Conservation (phyloP, 2,113 vertebrate genomes). For the Microtus ochrogaster region DNA sequence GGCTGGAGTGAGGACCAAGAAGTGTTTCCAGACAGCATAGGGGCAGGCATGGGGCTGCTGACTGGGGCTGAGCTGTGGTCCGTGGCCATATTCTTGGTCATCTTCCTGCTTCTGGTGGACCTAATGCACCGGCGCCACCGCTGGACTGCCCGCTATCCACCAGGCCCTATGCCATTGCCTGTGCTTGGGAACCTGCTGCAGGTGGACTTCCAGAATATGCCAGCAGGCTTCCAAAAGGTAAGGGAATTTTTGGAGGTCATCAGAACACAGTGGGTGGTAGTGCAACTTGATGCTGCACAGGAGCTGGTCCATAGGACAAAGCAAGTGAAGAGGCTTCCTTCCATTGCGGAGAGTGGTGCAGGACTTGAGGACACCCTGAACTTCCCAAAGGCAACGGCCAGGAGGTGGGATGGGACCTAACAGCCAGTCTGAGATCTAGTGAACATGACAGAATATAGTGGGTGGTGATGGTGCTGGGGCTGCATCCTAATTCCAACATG, state of each 20-base stretch:
- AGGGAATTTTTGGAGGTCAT: neutral
- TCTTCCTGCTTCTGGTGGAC: slow-evolving; percentile 83
- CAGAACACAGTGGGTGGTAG: neutral
- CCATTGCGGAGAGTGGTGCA: neutral
- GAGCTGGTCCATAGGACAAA: neutral
- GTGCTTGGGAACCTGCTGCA: slow-evolving; percentile 84
- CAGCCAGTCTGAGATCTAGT: neutral
- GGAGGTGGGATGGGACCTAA: too few species aligned
- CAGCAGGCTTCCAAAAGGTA: neutral
- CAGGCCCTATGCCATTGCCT: slow-evolving; percentile 71
- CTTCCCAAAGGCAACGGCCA: neutral
- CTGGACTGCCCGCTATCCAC: slow-evolving; percentile 77
- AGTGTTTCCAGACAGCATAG: neutral
- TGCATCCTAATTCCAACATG: neutral
- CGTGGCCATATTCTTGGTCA: slow-evolving; percentile 57
- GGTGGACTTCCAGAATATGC: slow-evolving; percentile 58
- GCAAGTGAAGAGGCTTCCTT: neutral
- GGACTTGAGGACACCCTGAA: too few species aligned
- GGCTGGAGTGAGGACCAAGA: neutral
- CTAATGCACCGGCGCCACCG: slow-evolving; percentile 77
- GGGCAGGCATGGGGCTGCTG: slow-evolving; percentile 61
- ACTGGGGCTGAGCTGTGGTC: neutral
- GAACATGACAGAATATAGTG: neutral
- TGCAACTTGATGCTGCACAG: neutral
- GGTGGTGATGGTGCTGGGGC: neutral